phyloP scores from a whole-genome alignment of 2,113 vertebrate genomes.

The Nibea albiflora region DNA sequence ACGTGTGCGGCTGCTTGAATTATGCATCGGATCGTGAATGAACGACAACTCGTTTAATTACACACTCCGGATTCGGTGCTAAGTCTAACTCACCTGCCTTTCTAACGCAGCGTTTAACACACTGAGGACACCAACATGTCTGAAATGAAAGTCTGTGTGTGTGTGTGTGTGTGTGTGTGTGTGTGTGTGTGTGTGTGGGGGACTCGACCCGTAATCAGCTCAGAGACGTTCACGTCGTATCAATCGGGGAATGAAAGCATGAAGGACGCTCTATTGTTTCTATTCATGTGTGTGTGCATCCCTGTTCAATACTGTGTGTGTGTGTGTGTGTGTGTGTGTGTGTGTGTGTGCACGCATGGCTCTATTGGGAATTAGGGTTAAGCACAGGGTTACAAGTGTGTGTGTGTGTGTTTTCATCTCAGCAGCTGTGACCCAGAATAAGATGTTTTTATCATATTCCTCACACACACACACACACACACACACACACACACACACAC shows the following conservation, averaged over 20 bases:
- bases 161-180: not conserved
- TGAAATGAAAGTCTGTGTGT: conserved; percentile 7
- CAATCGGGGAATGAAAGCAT: conserved; percentile 28
- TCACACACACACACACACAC: not conserved
- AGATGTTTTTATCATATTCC: conserved; percentile 46
- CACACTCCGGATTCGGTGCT: conserved; percentile 47
- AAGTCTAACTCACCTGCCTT: conserved; percentile 64
- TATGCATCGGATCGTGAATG: conserved; percentile 56
- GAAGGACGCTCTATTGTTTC: conserved; percentile 42
- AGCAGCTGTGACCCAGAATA: conserved; percentile 63
- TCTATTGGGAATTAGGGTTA: conserved; percentile 42
- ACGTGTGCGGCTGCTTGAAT: conserved; percentile 60
- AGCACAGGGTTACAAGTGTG: conserved; percentile 44
- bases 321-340: conserved; percentile 23
- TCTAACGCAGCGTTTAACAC: conserved; percentile 32
- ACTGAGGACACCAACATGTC: conserved; percentile 5
- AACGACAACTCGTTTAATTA: conserved; percentile 71
- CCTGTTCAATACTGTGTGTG: conserved; percentile 20
- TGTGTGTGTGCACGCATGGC: conserved; percentile 5
- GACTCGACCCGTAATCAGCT: conserved; percentile 38
- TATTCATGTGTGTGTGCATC: conserved; percentile 19
- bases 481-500: not conserved
- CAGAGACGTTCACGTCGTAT: conserved; percentile 13
- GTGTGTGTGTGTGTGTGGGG: not conserved
- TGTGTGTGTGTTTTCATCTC: conserved; percentile 37